Conservation (phyloP, 2,113 vertebrate species). For the Melanerpes formicivorus region DNA sequence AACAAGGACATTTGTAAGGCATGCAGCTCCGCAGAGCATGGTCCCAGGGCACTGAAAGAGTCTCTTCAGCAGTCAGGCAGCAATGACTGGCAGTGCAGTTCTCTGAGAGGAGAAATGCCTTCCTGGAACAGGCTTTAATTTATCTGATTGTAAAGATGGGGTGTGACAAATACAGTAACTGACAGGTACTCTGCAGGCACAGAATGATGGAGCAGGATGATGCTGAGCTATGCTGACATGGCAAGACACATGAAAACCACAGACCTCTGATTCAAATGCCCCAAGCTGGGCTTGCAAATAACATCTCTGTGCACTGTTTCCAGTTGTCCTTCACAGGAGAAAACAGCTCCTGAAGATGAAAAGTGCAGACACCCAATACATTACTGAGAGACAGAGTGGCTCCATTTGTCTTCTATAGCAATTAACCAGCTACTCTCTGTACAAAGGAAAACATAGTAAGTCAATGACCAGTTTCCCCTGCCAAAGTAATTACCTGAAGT, state of each 20-base stretch:
- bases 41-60: not conserved
- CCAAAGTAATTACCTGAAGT: not conserved
- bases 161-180: not conserved
- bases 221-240: not conserved
- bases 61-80: not conserved
- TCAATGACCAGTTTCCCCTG: not conserved
- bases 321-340: not conserved
- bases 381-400: not conserved
- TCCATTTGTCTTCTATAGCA: accelerated
- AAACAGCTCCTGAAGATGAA: not conserved
- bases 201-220: not conserved
- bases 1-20: not conserved
- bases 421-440: not conserved
- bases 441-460: not conserved
- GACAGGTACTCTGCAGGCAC: not conserved
- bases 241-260: not conserved
- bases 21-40: not conserved
- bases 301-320: not conserved
- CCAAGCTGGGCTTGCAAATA: not conserved
- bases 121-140: not conserved
- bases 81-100: not conserved
- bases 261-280: not conserved
- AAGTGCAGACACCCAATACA: not conserved
- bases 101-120: not conserved
- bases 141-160: not conserved